Conservation (phyloP, 2,888 invertebrate genomes). For the Prosopocoilus inquinatus region DNA sequence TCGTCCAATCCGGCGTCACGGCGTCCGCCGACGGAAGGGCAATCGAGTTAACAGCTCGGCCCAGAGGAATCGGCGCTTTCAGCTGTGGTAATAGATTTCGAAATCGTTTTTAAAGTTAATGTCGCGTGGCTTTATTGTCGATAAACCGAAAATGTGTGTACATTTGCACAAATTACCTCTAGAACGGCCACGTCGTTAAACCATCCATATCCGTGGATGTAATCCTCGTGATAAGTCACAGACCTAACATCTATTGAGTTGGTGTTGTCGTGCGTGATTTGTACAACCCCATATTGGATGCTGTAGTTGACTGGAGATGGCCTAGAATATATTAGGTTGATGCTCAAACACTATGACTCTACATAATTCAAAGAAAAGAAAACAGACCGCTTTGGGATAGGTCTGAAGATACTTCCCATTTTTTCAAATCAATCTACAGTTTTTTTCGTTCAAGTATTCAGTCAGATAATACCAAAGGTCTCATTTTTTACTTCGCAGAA, state of each 20-base stretch:
- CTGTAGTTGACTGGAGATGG: not conserved
- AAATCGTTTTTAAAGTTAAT: not conserved
- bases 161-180: constrained; percentile 11
- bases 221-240: constrained; percentile 17
- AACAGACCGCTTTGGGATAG: too few relatives aligned
- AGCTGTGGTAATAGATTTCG: constrained; percentile 8
- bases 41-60: constrained; percentile 15
- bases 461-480: too few relatives aligned
- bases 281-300: constrained; percentile 20
- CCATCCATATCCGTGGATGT: constrained; percentile 10
- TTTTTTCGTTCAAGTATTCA: too few relatives aligned
- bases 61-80: constrained; percentile 12
- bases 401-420: too few relatives aligned
- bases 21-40: constrained; percentile 26
- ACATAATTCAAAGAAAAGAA: too few relatives aligned
- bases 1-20: constrained; percentile 21
- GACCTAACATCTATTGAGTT: constrained; percentile 14
- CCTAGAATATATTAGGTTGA: too few relatives aligned
- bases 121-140: not conserved
- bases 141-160: not conserved
- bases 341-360: too few relatives aligned
- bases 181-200: constrained; percentile 24
- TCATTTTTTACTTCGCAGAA: too few relatives aligned
- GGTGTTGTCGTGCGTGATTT: not conserved
- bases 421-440: too few relatives aligned